Percentiles rank a stretch among this genome's conserved stretches.
Evolutionary conservation across 2,888 invertebrate species (phyloP).

Genomic region (Invenusta paracnida): DNA sequence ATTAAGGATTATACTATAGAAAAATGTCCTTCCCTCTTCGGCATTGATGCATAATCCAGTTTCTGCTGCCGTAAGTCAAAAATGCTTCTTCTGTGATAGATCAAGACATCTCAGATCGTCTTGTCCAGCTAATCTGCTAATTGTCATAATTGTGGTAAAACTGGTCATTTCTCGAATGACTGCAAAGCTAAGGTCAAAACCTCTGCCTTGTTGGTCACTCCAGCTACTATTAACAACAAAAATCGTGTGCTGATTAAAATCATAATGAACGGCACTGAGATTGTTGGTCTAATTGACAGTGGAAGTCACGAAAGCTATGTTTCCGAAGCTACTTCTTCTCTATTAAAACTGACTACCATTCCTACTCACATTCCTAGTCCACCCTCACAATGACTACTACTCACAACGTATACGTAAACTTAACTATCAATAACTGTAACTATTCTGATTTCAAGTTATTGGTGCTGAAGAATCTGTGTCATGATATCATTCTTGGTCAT

Average conservation of each 20-base stretch:
- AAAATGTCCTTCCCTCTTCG: too few relatives aligned
- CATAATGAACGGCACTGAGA: too few relatives aligned
- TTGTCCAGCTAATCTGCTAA: slow-evolving; percentile 20
- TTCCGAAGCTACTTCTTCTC: not conserved
- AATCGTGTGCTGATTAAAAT: too few relatives aligned
- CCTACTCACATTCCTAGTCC: too few relatives aligned
- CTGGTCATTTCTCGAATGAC: slow-evolving; percentile 37
- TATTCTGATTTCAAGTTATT: not conserved
- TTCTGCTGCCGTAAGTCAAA: too few relatives aligned
- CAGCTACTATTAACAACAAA: too few relatives aligned
- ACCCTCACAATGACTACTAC: too few relatives aligned
- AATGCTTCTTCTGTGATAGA: slow-evolving; percentile 38
- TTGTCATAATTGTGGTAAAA: slow-evolving; percentile 24
- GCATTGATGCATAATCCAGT: too few relatives aligned
- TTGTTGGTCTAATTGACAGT: slow-evolving; percentile 23
- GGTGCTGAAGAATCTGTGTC: not conserved
- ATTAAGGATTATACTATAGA: too few relatives aligned
- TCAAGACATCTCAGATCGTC: slow-evolving; percentile 17
- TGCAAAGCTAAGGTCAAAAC: not conserved
- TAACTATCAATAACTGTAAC: not conserved
- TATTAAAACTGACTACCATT: too few relatives aligned
- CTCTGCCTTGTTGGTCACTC: too few relatives aligned
- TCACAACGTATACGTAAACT: not conserved
- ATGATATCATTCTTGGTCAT: slow-evolving; percentile 38
- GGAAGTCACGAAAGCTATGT: slow-evolving; percentile 31